Evolutionary conservation across 2,797 vertebrate genomes (phyloP).

Genomic region (Intellagama lesueurii): DNA sequence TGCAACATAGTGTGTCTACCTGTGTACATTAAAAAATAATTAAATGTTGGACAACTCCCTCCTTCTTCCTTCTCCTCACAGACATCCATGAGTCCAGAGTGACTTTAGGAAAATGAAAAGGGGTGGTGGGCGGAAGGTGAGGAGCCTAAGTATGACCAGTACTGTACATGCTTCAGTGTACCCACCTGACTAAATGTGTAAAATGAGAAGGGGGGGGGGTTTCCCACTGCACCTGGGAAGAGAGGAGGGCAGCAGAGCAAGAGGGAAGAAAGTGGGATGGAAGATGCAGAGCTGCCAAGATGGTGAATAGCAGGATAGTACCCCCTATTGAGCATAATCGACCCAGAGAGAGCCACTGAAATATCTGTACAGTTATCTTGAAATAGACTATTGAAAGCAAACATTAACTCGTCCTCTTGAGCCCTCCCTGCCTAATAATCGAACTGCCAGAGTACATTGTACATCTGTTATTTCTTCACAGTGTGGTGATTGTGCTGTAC

Average conservation of each 20-base stretch:
- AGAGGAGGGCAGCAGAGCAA: background rate
- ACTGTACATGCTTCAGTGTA: background rate
- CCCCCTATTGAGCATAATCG: background rate
- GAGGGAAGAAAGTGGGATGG: background rate
- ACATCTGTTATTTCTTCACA: constrained; percentile 22
- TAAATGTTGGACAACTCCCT: too few relatives aligned
- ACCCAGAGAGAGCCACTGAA: background rate
- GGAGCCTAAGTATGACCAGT: background rate
- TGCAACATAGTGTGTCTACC: too few relatives aligned
- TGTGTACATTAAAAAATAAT: too few relatives aligned
- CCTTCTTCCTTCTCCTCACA: too few relatives aligned
- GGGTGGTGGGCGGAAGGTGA: background rate
- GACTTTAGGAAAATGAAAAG: background rate
- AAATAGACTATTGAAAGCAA: constrained; percentile 3
- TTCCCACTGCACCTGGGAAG: too few relatives aligned
- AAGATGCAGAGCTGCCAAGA: background rate
- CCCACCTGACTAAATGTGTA: background rate
- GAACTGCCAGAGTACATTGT: constrained; percentile 1
- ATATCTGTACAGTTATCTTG: background rate
- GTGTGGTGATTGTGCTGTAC: background rate
- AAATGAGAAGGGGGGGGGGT: background rate
- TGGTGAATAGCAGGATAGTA: background rate
- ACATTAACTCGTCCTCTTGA: background rate
- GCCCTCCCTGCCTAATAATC: background rate
- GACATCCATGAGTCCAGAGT: background rate